Evolutionary conservation across 2,888 invertebrate species (phyloP), one percentile per base, ranked within the genome.

Genomic region (Seira sanloemensis): DNA sequence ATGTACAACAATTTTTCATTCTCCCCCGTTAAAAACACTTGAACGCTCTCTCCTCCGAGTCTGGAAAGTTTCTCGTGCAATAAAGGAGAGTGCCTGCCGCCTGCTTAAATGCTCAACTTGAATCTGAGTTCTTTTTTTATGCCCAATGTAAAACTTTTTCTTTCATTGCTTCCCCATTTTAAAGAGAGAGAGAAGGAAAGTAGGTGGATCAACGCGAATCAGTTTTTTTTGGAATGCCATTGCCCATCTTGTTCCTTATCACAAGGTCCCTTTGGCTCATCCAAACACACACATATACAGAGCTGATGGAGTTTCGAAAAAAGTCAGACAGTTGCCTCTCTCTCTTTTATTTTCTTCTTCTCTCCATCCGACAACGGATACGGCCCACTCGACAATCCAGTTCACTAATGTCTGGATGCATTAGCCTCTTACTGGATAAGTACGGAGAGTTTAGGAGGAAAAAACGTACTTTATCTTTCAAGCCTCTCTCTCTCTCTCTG

Each of bases 371-470:
- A 37, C 37, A 37, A 37, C 7, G 21, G 69, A 26, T 18, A 18
- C 7, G 37, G 21, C 69, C 50, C 65, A 54, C 66, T 76, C 76
- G 50, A 71, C 50, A 46, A 82, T 76, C 74, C 66, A 82, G 76
- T 76, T 76, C 82, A 81, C 82, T 82, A 82, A 82, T 82, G 82
- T 82, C 82, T 72, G 75, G 76, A 65, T 82, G 54, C 82, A 82
- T 82, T 82, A 82, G 82, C 27, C 71, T 82, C 65, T 82, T n/a
- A n/a, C n/a, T n/a, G n/a, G n/a, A n/a, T n/a, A n/a, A n/a, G n/a
- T n/a, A n/a, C n/a, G n/a, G n/a, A n/a, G n/a, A n/a, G 54, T 74
- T 80, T 80, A 37, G 62, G 19, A 65, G 24, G 19, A 16, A 24
- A 12, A 46, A 67, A 68, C 24, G 21, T 23, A 37, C 27, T 69